Conservation (phyloP, 2,888 invertebrate species). For the Apotomis turbidana region DNA sequence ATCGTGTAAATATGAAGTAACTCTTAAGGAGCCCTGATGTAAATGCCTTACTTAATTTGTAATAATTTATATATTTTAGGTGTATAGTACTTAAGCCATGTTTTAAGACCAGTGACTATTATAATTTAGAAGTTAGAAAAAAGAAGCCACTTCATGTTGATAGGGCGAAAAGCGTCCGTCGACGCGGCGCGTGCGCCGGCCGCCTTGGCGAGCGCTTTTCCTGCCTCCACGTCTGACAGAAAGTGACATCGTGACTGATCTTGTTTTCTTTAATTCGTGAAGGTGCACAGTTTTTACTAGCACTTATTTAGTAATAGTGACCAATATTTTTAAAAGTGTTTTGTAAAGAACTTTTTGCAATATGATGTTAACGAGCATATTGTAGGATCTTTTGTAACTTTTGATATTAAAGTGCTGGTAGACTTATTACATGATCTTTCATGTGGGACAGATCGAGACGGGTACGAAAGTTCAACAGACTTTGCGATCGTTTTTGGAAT, state of each 20-base stretch:
- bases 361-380: conserved; percentile 68
- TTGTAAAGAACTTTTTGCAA: conserved; percentile 75
- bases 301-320: conserved; percentile 73
- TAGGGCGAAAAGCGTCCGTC: conserved; percentile 70
- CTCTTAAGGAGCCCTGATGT: conserved; percentile 79
- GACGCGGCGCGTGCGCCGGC: conserved; percentile 51
- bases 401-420: conserved; percentile 82
- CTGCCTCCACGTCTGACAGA: conserved; percentile 71
- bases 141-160: conserved; percentile 64
- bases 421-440: conserved; percentile 60
- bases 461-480: conserved; percentile 74
- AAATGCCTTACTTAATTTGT: conserved; percentile 84
- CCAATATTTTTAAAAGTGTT: conserved; percentile 67
- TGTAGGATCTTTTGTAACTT: conserved; percentile 81
- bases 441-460: conserved; percentile 68
- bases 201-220: conserved; percentile 75
- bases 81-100: conserved; percentile 85
- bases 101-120: conserved; percentile 84
- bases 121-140: conserved; percentile 76
- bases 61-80: conserved; percentile 84
- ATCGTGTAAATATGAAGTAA: conserved; percentile 80
- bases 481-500: conserved; percentile 67
- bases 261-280: conserved; percentile 79
- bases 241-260: conserved; percentile 65
- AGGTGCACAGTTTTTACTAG: conserved; percentile 65